These are phyloP conservation scores for Megalops atlanticus DNA, from an alignment of 2,113 vertebrate species.

Conservation along the genomic window DNA sequence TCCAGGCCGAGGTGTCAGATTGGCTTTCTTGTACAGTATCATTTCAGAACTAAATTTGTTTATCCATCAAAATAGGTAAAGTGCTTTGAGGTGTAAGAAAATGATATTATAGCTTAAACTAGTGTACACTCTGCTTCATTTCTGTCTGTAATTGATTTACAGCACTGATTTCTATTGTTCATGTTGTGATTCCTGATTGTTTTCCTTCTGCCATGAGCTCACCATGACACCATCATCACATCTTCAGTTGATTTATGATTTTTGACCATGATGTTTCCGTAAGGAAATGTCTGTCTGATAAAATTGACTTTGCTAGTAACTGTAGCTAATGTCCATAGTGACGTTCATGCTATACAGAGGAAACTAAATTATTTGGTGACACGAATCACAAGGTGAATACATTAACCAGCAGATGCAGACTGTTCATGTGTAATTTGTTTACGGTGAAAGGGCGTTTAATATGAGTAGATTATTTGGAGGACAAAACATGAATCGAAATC, in stretches of 20 bases:
- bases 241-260: not conserved
- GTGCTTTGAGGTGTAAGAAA: too few species aligned
- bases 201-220: not conserved
- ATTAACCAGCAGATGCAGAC: not conserved
- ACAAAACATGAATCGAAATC: not conserved
- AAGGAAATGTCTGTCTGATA: not conserved
- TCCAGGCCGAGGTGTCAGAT: too few species aligned
- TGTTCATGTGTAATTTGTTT: not conserved
- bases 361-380: not conserved
- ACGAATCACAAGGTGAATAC: not conserved
- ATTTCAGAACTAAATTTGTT: too few species aligned
- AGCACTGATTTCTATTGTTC: not conserved
- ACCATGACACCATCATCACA: not conserved
- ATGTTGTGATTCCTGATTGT: not conserved
- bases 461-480: not conserved
- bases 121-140: too few species aligned
- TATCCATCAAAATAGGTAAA: too few species aligned
- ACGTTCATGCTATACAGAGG: not conserved
- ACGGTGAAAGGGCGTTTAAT: conserved; percentile 12
- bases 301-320: not conserved
- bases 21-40: too few species aligned
- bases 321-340: too few species aligned
- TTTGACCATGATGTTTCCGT: not conserved
- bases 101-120: too few species aligned
- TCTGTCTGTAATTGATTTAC: too few species aligned